A percentile compares a stretch with the other conserved stretches of the same genome.
phyloP scores from a whole-genome alignment of 2,797 vertebrate genomes.

The Halcyon smyrnensis region DNA sequence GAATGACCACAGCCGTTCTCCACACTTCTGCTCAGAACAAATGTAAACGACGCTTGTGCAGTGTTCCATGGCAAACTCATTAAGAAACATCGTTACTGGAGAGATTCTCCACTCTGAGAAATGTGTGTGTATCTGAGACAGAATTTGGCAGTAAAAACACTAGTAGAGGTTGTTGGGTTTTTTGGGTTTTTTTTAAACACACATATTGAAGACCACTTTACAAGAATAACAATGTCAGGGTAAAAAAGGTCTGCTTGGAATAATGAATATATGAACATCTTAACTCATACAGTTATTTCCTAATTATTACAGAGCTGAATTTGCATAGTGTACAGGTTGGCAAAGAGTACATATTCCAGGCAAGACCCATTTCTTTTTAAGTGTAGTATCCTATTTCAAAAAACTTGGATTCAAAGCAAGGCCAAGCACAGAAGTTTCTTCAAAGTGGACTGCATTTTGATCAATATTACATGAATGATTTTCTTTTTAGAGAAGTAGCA shows the following conservation, averaged over 20 bases:
- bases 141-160: constrained; percentile 19
- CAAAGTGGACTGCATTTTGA: not conserved
- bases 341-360: not conserved
- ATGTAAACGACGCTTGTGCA: not conserved
- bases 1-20: not conserved
- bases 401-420: constrained; percentile 2
- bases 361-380: not conserved
- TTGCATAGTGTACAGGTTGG: not conserved
- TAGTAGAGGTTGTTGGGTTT: not conserved
- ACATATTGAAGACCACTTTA: constrained; percentile 6
- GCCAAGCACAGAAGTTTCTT: not conserved
- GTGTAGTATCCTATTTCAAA: not conserved
- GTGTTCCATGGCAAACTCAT: not conserved
- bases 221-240: not conserved
- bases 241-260: not conserved
- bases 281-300: constrained; percentile 32
- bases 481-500: not conserved
- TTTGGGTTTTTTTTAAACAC: not conserved
- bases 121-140: not conserved
- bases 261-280: constrained; percentile 11
- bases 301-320: constrained; percentile 9
- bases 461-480: not conserved
- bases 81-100: not conserved
- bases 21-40: not conserved
- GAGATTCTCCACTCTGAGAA: constrained; percentile 17